Percentiles rank a stretch among this genome's conserved stretches.
Conservation (phyloP, 2,888 invertebrate genomes). For the Aporophyla lueneburgensis region DNA sequence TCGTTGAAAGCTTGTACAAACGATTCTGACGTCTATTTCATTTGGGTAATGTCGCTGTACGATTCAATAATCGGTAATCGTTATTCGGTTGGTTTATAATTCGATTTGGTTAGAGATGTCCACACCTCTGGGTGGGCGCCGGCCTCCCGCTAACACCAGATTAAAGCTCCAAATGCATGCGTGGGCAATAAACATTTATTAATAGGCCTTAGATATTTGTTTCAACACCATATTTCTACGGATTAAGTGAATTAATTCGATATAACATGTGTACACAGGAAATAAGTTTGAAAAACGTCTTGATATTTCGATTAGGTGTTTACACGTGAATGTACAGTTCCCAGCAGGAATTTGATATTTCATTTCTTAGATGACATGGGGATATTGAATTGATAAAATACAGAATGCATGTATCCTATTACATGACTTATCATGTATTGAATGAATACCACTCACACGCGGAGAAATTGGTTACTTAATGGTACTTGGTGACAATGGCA, state of each 20-base stretch:
- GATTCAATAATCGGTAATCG: slow-evolving; percentile 51
- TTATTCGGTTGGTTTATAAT: slow-evolving; percentile 79
- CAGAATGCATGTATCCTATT: slow-evolving; percentile 72
- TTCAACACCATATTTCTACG: slow-evolving; percentile 82
- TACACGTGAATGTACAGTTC: slow-evolving; percentile 66
- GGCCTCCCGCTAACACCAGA: slow-evolving; percentile 85
- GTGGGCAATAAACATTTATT: slow-evolving; percentile 86
- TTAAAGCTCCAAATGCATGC: slow-evolving; percentile 83
- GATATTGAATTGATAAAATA: slow-evolving; percentile 58
- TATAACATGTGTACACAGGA: slow-evolving; percentile 73
- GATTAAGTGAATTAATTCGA: slow-evolving; percentile 81
- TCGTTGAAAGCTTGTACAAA: slow-evolving; percentile 26
- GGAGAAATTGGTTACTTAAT: slow-evolving; percentile 32
- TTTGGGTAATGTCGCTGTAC: slow-evolving; percentile 49
- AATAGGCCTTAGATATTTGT: slow-evolving; percentile 84
- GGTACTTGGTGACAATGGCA: neutral
- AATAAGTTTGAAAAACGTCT: slow-evolving; percentile 60
- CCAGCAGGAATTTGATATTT: slow-evolving; percentile 16
- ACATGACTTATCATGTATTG: slow-evolving; percentile 75
- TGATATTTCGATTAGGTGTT: slow-evolving; percentile 60
- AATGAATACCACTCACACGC: slow-evolving; percentile 68
- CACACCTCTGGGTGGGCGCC: slow-evolving; percentile 89
- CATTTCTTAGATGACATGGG: slow-evolving; percentile 23
- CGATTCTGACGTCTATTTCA: slow-evolving; percentile 70
- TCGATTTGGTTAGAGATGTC: slow-evolving; percentile 87